Conservation (phyloP, 2,888 invertebrate genomes). For the Myathropa florea region DNA sequence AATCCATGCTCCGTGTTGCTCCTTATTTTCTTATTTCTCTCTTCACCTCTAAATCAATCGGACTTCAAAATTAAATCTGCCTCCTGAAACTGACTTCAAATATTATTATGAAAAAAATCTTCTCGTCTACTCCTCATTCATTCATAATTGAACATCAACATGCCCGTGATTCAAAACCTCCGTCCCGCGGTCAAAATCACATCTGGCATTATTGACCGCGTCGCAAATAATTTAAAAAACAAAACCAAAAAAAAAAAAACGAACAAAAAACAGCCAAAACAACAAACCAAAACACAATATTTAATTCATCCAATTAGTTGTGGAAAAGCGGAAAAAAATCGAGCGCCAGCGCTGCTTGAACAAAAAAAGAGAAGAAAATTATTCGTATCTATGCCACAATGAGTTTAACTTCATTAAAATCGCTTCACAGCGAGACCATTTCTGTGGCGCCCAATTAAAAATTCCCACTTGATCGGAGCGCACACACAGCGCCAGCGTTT, state of each 20-base stretch:
- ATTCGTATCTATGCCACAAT: slow-evolving; percentile 14
- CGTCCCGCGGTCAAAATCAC: not conserved
- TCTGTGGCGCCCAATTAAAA: slow-evolving; percentile 53
- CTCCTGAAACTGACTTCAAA: not conserved
- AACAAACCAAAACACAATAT: slow-evolving; percentile 15
- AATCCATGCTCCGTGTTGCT: no score
- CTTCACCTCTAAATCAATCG: no score
- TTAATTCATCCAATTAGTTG: slow-evolving; percentile 61
- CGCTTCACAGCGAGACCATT: not conserved
- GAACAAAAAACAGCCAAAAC: not conserved
- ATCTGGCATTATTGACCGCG: not conserved
- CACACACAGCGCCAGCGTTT: not conserved
- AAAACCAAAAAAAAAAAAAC: not conserved
- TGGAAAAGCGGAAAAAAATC: slow-evolving; percentile 11
- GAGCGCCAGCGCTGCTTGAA: no score
- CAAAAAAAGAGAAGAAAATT: not conserved
- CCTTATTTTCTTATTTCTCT: no score
- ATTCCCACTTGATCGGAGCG: slow-evolving; percentile 32
- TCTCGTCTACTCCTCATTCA: not conserved
- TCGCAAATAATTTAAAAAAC: slow-evolving; percentile 22
- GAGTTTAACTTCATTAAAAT: slow-evolving; percentile 66
- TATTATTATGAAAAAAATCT: not conserved
- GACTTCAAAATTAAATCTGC: not conserved
- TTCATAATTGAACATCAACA: not conserved
- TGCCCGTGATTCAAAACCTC: not conserved